Conservation (phyloP, 2,888 invertebrate genomes). For the Cybosia mesomella region DNA sequence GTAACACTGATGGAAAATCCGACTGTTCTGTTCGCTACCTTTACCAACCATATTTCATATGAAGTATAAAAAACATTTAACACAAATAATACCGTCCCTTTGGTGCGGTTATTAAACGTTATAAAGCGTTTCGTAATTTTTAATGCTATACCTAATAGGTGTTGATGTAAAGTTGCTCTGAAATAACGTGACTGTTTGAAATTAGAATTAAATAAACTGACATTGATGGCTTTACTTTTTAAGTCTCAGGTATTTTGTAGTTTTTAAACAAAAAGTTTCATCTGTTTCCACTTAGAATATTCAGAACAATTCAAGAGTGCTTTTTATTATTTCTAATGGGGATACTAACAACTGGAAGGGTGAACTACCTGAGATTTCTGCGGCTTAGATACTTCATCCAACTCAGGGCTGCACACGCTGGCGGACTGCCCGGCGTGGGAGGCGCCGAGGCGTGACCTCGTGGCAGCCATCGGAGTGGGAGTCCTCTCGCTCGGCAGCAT, state of each 20-base stretch:
- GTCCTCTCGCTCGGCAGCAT: too few relatives aligned
- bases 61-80: slow-evolving; percentile 63
- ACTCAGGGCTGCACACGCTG: too few relatives aligned
- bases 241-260: background rate
- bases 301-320: too few relatives aligned
- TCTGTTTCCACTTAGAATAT: background rate
- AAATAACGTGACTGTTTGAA: slow-evolving; percentile 67
- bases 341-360: too few relatives aligned
- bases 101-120: slow-evolving; percentile 49
- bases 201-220: slow-evolving; percentile 61
- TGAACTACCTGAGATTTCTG: too few relatives aligned
- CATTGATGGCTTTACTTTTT: slow-evolving; percentile 54
- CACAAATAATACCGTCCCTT: slow-evolving; percentile 38
- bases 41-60: slow-evolving; percentile 78
- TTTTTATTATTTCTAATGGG: too few relatives aligned
- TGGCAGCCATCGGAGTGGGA: too few relatives aligned
- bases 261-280: slow-evolving; percentile 5
- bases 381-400: too few relatives aligned
- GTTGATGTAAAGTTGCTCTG: slow-evolving; percentile 68
- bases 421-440: too few relatives aligned
- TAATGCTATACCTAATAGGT: slow-evolving; percentile 53
- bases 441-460: too few relatives aligned
- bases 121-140: slow-evolving; percentile 46
- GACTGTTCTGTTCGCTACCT: slow-evolving; percentile 74
- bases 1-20: slow-evolving; percentile 83